phyloP scores from a whole-genome alignment of 2,797 vertebrate species.

The Loriculus beryllinus region DNA sequence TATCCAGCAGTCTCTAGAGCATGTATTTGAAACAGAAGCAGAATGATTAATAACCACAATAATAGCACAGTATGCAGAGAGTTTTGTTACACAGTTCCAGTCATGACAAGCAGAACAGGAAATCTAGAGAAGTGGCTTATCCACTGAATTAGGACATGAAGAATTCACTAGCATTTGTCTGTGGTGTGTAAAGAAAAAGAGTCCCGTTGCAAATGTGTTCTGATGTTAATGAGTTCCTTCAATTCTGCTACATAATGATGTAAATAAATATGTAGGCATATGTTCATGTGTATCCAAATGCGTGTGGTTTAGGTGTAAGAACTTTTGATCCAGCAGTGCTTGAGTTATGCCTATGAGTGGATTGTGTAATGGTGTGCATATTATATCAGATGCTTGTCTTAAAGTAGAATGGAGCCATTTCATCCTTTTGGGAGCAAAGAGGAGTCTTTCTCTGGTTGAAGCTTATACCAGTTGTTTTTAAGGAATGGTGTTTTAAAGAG shows the following conservation, averaged over 20 bases:
- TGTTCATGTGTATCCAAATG: fast-evolving
- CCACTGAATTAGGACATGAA: neutral
- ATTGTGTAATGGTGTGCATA: fast-evolving
- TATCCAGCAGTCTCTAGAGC: slow-evolving; percentile 42
- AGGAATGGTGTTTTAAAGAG: neutral
- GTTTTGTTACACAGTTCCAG: slow-evolving; percentile 54
- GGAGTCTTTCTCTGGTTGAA: neutral
- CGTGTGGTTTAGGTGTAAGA: neutral
- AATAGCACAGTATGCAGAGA: slow-evolving; percentile 52
- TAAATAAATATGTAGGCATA: neutral
- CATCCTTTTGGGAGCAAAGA: neutral
- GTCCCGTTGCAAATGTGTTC: neutral
- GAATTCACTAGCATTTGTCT: neutral
- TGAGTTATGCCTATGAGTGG: neutral
- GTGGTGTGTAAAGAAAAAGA: neutral
- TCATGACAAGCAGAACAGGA: slow-evolving; percentile 27
- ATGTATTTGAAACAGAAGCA: slow-evolving; percentile 56
- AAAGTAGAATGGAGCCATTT: neutral
- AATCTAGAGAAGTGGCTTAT: slow-evolving; percentile 31
- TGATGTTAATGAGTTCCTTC: neutral
- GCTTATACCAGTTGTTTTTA: neutral
- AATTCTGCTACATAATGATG: neutral
- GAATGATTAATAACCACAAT: slow-evolving; percentile 68
- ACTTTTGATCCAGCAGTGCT: neutral
- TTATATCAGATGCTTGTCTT: neutral